Evolutionary conservation across 2,797 vertebrate genomes (phyloP).

Genomic region (Silurus aristotelis): DNA sequence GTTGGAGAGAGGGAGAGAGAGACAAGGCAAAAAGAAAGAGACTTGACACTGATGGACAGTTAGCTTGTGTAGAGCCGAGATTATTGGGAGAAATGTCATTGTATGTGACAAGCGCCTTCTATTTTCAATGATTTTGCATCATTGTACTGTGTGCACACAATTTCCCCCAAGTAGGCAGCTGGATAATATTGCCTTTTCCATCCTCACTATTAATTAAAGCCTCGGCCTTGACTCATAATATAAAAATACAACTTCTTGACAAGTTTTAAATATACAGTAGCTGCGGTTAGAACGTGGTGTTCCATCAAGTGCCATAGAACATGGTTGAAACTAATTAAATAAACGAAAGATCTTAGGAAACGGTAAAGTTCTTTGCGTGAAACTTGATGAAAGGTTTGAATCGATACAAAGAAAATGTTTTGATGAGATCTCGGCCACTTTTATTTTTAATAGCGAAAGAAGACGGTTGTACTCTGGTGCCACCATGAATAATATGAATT

Average conservation of each 20-base stretch:
- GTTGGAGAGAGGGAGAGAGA: background rate
- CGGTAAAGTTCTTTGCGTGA: too few relatives aligned
- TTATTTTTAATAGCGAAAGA: background rate
- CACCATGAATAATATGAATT: background rate
- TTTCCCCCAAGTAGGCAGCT: slow-evolving; percentile 3
- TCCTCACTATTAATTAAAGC: slow-evolving; percentile 2
- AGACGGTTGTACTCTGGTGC: background rate
- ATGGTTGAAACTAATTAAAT: too few relatives aligned
- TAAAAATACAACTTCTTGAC: background rate
- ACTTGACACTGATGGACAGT: slow-evolving; percentile 13
- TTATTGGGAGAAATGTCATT: slow-evolving; percentile 21
- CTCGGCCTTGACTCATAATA: background rate
- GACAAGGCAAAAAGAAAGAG: background rate
- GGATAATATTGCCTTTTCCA: slow-evolving; percentile 4
- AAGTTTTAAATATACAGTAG: background rate
- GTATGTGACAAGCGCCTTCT: slow-evolving; percentile 16
- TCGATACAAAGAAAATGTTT: too few relatives aligned
- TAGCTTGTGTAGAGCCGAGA: background rate
- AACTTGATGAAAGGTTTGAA: too few relatives aligned
- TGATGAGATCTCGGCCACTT: background rate
- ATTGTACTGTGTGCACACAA: slow-evolving; percentile 16
- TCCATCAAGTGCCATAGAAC: too few relatives aligned
- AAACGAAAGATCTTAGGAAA: too few relatives aligned
- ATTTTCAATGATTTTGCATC: slow-evolving; percentile 23
- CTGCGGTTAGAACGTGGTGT: too few relatives aligned